Evolutionary conservation across 2,888 invertebrate genomes (phyloP), one percentile per base, ranked within the genome.

Genomic region (Epinotia demarniana): DNA sequence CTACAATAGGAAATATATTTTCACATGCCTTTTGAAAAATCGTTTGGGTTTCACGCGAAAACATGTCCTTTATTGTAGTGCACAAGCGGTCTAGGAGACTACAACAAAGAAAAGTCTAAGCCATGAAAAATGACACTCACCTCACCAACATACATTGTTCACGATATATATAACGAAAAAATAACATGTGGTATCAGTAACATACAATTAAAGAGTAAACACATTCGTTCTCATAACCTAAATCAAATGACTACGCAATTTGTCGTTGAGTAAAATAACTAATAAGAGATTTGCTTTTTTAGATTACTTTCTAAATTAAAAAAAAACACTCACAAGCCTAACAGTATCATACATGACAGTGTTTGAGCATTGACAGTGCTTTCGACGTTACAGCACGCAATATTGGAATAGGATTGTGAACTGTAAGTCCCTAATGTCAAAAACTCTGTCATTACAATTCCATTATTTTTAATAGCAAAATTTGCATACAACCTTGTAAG

Each of bases 1-100:
- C 69, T 69, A 46, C 46, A 46, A 27, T n/a, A 9, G 11, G 4
- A 19, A 18, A 27, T 33, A 61, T 9, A 61, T n/a, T 33, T 60
- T n/a, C n/a, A 39, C 39, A 9, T 39, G 13, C 6, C n/a, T 61
- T 61, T 61, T 13, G n/a, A 53, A n/a, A 53, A 19, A 16, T 61
- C 27, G 6, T 27, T 27, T 5, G 6, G 39, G 33, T 23, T 23
- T 18, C 16, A 39, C 0, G 55, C 55, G 39, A 71, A 57, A 57
- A 55, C n/a, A 6, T n/a, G n/a, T 61, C 61, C 33, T 61, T 33
- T 16, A 27, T 39, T 23, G 46, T 69, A 60, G 57, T 3, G 39
- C 57, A 16, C 55, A 64, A 39, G 43, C 67, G 67, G 46, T 74
- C 57, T 64, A 74, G 57, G 61, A 63, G 63, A 74, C 18, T 58